A percentile compares a stretch with the other conserved stretches of the same genome.
These are phyloP conservation scores for Emydocephalus ijimae DNA, from an alignment of 2,113 vertebrate species.

Conservation along the genomic window DNA sequence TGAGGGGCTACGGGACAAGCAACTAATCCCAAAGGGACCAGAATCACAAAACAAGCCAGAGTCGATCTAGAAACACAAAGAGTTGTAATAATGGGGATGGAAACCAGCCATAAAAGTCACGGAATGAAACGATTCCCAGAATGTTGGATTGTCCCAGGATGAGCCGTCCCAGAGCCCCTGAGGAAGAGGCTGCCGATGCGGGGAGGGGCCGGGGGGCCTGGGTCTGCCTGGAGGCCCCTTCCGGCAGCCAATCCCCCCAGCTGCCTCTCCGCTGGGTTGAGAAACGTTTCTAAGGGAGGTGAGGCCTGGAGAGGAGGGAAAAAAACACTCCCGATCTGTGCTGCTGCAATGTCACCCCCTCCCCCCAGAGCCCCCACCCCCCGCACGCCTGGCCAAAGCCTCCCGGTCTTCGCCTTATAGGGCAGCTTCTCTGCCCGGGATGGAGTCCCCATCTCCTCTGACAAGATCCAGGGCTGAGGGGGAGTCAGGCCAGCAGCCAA, in stretches of 20 bases:
- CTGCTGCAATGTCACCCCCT: neutral
- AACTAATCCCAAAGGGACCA: too few relatives aligned
- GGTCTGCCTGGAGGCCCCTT: rapidly evolving
- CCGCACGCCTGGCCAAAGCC: neutral
- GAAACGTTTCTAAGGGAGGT: neutral
- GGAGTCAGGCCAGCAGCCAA: neutral
- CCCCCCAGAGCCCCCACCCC: neutral
- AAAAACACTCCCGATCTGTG: neutral
- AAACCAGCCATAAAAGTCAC: too few relatives aligned
- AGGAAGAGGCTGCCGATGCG: too few relatives aligned
- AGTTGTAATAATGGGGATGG: neutral
- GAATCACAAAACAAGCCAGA: too few relatives aligned
- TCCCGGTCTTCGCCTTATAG: neutral
- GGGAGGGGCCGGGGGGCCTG: neutral
- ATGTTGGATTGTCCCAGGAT: neutral
- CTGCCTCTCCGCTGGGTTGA: neutral
- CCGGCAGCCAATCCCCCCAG: neutral
- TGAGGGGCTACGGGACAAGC: too few relatives aligned
- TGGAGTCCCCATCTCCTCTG: too few relatives aligned
- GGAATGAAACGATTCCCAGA: neutral
- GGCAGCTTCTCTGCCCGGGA: neutral
- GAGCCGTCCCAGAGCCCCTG: too few relatives aligned
- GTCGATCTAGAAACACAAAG: neutral
- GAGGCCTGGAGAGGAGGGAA: neutral
- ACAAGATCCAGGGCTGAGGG: neutral